Conservation (phyloP, 2,888 invertebrate genomes). For the Invenusta paracnida region DNA sequence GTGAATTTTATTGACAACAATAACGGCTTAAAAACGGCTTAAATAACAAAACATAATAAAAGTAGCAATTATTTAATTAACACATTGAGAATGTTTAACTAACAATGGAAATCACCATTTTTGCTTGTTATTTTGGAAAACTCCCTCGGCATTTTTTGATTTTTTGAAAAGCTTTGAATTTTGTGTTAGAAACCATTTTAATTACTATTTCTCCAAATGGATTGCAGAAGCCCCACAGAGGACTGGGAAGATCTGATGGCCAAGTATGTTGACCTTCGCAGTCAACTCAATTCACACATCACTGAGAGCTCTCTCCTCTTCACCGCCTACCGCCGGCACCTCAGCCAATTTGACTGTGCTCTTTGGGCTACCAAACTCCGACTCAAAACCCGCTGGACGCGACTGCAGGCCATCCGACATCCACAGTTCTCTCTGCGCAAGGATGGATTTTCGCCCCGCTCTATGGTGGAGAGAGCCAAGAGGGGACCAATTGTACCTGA, state of each 20-base stretch:
- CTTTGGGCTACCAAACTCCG: conserved; percentile 22
- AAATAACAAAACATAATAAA: too few species aligned
- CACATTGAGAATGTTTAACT: too few species aligned
- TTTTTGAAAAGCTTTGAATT: too few species aligned
- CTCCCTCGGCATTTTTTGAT: too few species aligned
- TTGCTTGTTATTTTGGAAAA: too few species aligned
- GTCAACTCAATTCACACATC: conserved; percentile 31
- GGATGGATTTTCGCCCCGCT: conserved; percentile 31
- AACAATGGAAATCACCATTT: too few species aligned
- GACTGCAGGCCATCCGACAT: conserved; percentile 1
- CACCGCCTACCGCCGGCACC: conserved; percentile 35
- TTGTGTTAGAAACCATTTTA: too few species aligned
- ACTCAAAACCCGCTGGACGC: background rate
- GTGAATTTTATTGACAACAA: too few species aligned
- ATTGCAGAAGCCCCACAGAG: background rate
- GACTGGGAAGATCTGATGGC: background rate
- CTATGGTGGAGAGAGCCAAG: conserved; percentile 10
- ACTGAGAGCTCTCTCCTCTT: conserved; percentile 34
- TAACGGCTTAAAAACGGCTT: too few species aligned
- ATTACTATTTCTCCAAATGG: too few species aligned
- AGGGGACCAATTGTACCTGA: background rate
- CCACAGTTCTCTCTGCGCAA: background rate
- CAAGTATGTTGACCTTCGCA: conserved; percentile 20
- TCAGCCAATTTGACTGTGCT: conserved; percentile 15
- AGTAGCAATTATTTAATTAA: too few species aligned